Evolutionary conservation across 1,140 invertebrate species (phyloP).

Genomic region (Cydia fagiglandana): DNA sequence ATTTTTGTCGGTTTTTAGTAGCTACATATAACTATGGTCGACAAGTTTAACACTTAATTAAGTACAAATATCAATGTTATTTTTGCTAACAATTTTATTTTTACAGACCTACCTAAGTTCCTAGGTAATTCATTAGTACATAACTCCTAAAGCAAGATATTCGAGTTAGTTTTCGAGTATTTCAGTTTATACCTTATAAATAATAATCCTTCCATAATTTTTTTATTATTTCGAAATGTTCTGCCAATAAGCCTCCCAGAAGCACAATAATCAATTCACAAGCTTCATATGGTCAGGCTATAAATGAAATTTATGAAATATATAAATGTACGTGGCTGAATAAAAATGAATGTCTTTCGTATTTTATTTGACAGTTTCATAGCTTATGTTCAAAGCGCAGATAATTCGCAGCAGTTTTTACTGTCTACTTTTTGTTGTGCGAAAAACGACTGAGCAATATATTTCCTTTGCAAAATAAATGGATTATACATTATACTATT

Average conservation of each 20-base stretch:
- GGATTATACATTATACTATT: too few relatives aligned
- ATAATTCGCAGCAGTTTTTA: neutral
- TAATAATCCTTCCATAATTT: too few relatives aligned
- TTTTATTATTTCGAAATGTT: too few relatives aligned
- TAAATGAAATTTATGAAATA: neutral
- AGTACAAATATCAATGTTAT: too few relatives aligned
- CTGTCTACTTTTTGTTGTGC: neutral
- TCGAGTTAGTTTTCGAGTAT: too few relatives aligned
- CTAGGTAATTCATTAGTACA: too few relatives aligned
- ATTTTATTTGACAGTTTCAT: slow-evolving; percentile 11
- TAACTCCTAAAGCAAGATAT: too few relatives aligned
- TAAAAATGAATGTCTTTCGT: neutral
- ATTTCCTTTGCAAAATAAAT: neutral
- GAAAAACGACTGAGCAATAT: neutral
- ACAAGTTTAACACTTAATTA: too few relatives aligned
- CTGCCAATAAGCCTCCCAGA: neutral
- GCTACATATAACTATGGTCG: too few relatives aligned
- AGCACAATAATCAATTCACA: neutral
- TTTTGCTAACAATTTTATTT: too few relatives aligned
- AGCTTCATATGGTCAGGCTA: neutral
- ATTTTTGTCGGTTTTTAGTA: neutral
- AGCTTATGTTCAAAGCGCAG: neutral
- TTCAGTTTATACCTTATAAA: too few relatives aligned
- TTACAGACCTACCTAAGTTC: too few relatives aligned
- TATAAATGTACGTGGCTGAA: neutral